These are phyloP conservation scores for Masticophis lateralis DNA, from an alignment of 2,797 vertebrate species.

Conservation along the genomic window DNA sequence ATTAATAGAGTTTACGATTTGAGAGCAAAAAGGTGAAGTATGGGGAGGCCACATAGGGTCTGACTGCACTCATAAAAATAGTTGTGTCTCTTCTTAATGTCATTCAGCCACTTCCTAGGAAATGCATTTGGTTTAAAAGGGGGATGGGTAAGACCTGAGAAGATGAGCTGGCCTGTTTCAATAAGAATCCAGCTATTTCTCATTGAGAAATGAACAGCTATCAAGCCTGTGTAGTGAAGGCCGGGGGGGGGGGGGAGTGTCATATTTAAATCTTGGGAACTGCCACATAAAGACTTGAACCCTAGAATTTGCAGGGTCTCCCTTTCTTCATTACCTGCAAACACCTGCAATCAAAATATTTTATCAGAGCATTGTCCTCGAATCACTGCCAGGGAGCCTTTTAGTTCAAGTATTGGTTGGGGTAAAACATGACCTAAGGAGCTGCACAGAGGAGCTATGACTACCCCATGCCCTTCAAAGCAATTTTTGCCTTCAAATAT, in stretches of 20 bases:
- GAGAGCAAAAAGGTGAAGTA: not conserved
- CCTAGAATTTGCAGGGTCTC: not conserved
- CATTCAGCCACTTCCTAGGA: not conserved
- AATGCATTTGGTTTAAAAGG: not conserved
- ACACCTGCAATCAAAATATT: not conserved
- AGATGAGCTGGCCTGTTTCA: not conserved
- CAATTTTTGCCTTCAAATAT: not conserved
- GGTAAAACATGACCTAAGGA: not conserved
- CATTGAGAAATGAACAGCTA: not conserved
- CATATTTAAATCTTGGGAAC: not conserved
- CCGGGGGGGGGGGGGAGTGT: not conserved
- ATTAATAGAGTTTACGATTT: not conserved
- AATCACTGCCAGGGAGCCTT: not conserved
- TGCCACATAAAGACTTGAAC: not conserved
- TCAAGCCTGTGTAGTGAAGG: not conserved
- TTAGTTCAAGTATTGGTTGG: not conserved
- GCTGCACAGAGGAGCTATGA: not conserved
- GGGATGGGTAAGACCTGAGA: not conserved
- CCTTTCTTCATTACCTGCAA: not conserved
- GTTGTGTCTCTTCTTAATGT: not conserved
- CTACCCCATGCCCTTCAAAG: not conserved
- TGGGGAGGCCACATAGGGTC: not conserved
- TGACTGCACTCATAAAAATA: not conserved
- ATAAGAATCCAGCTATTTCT: not conserved
- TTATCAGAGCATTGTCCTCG: not conserved